These are phyloP conservation scores for Nephrotoma guestfalica DNA, from an alignment of 2,888 invertebrate species.

Conservation along the genomic window DNA sequence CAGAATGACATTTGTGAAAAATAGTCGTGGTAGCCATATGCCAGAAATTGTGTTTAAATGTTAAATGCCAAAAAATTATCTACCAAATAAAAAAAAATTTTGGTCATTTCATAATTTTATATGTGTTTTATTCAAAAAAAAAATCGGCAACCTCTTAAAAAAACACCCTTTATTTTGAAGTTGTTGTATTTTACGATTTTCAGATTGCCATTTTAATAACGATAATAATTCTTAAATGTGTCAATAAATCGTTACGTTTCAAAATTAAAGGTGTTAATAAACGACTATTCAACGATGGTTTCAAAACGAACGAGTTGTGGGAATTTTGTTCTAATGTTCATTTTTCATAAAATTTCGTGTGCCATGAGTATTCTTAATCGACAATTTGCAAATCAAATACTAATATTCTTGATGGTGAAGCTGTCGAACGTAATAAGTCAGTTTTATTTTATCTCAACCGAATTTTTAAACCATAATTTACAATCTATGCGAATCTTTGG, in stretches of 20 bases:
- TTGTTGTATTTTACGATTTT: background rate
- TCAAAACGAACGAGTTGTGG: background rate
- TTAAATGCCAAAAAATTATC: too few relatives aligned
- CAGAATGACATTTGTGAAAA: too few relatives aligned
- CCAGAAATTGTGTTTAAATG: too few relatives aligned
- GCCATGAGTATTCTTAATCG: background rate
- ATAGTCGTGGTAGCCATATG: too few relatives aligned
- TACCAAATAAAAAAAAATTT: too few relatives aligned
- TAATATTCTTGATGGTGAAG: background rate
- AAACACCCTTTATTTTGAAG: too few relatives aligned
- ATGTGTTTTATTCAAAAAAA: too few relatives aligned
- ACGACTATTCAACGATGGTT: background rate
- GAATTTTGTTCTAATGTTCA: background rate
- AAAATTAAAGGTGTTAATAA: background rate
- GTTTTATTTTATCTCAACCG: background rate
- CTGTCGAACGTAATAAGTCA: background rate
- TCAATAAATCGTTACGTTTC: background rate
- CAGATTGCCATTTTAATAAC: background rate
- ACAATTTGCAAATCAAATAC: background rate
- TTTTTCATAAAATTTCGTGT: background rate
- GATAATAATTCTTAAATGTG: background rate
- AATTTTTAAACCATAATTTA: background rate
- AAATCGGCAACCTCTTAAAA: too few relatives aligned
- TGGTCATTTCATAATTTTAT: too few relatives aligned
- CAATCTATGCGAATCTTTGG: too few relatives aligned